phyloP scores from a whole-genome alignment of 92 coral and sea anemone species.

The Umimayanthus chanpuru region DNA sequence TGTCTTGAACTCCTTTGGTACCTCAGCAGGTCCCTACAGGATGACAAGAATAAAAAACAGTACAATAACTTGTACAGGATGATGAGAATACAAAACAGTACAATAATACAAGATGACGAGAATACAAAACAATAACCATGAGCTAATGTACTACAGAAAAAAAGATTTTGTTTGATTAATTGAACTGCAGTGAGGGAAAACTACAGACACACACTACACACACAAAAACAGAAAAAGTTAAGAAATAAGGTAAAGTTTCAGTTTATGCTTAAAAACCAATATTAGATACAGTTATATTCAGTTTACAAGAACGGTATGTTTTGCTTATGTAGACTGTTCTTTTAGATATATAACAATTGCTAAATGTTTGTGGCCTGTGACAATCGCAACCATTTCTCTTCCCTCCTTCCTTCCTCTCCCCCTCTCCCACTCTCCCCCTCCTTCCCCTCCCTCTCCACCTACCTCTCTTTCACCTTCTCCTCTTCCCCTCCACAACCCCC shows the following conservation, averaged over 20 bases:
- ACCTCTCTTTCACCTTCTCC: not conserved
- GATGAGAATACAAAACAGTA: not conserved
- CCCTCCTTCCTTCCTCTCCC: not conserved
- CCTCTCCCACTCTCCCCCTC: not conserved
- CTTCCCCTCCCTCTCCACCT: not conserved
- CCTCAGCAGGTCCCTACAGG: conserved; percentile 82
- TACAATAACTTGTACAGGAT: not conserved
- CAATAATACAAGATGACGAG: no score
- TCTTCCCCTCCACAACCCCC: not conserved
- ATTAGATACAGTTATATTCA: not conserved
- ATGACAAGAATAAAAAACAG: not conserved
- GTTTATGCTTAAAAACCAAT: no score
- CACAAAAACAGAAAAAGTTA: no score
- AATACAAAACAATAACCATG: no score
- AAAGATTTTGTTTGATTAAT: no score
- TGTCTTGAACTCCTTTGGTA: conserved; percentile 90
- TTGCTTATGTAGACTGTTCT: not conserved
- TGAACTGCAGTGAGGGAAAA: no score
- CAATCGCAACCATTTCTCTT: not conserved
- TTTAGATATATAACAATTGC: not conserved
- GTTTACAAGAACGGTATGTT: not conserved
- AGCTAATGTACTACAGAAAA: no score
- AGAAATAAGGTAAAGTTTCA: no score
- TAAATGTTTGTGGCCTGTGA: no score
- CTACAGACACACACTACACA: no score